A percentile compares a stretch with the other conserved stretches of the same genome.
Evolutionary conservation across 2,113 vertebrate species (phyloP).

Genomic region (Sinosuthora webbiana): DNA sequence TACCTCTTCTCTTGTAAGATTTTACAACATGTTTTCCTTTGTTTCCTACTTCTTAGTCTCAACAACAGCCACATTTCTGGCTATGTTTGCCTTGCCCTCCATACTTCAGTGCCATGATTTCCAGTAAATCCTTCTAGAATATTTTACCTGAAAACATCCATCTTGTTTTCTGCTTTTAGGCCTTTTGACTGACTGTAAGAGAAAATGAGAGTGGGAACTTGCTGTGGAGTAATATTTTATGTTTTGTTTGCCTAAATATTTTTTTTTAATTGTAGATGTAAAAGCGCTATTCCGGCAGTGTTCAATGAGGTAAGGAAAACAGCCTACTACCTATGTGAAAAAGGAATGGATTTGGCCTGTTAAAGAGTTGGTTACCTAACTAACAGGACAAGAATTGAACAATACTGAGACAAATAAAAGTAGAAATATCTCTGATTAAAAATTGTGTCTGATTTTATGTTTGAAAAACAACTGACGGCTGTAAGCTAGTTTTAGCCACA

Average conservation of each 20-base stretch:
- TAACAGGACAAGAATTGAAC: not conserved
- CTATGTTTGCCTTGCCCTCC: not conserved
- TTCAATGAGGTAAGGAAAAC: not conserved
- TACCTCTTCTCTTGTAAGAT: not conserved
- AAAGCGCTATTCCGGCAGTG: not conserved
- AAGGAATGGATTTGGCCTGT: not conserved
- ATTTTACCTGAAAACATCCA: not conserved
- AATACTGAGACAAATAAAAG: not conserved
- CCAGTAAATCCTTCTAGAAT: not conserved
- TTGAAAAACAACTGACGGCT: slow-evolving; percentile 8
- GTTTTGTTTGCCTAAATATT: not conserved
- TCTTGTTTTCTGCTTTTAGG: not conserved
- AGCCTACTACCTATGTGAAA: not conserved
- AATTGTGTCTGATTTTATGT: not conserved
- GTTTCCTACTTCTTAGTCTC: not conserved
- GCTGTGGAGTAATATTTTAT: not conserved
- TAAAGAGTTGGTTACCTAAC: not conserved
- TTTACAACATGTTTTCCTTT: not conserved
- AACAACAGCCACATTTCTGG: not conserved
- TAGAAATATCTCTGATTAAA: not conserved
- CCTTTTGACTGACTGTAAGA: not conserved
- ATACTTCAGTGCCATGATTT: not conserved
- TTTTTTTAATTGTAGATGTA: not conserved
- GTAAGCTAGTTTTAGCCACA: not conserved
- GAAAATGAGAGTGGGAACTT: not conserved